A percentile compares a stretch with the other conserved stretches of the same genome.
These are phyloP conservation scores for Leptatherina wallacei DNA, from an alignment of 2,797 vertebrate species.

Conservation along the genomic window DNA sequence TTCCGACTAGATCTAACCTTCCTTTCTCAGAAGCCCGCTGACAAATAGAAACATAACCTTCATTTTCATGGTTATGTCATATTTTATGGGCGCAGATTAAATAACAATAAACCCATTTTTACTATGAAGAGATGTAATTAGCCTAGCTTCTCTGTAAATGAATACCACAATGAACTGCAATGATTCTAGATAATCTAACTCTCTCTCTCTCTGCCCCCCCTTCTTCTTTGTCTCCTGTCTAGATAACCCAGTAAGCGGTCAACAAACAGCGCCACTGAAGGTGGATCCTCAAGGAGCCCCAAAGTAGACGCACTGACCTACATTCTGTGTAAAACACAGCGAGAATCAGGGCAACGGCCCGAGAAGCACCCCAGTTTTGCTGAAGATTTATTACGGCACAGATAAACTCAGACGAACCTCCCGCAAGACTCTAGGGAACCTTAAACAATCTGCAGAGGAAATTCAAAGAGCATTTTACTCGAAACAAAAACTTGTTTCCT, in stretches of 20 bases:
- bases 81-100: slow-evolving; percentile 6
- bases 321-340: slow-evolving; percentile 54
- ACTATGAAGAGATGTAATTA: slow-evolving; percentile 9
- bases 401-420: slow-evolving; percentile 54
- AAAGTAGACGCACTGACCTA: slow-evolving; percentile 68
- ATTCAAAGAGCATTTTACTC: slow-evolving; percentile 15
- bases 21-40: neutral
- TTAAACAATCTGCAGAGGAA: slow-evolving; percentile 37
- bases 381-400: slow-evolving; percentile 48
- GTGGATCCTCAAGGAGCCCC: slow-evolving; percentile 55
- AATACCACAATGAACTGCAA: slow-evolving; percentile 24
- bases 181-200: slow-evolving; percentile 42
- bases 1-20: neutral
- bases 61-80: slow-evolving; percentile 27
- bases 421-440: slow-evolving; percentile 30
- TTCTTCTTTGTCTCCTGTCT: slow-evolving; percentile 43
- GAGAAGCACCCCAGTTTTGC: slow-evolving; percentile 49
- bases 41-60: slow-evolving; percentile 25
- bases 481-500: slow-evolving; percentile 36
- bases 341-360: slow-evolving; percentile 49
- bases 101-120: slow-evolving; percentile 31
- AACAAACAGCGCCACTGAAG: slow-evolving; percentile 53
- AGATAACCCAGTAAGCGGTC: slow-evolving; percentile 59
- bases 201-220: slow-evolving; percentile 4
- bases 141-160: slow-evolving; percentile 28